Evolutionary conservation across 2,113 vertebrate genomes (phyloP).

Genomic region (Callionymus lyra): DNA sequence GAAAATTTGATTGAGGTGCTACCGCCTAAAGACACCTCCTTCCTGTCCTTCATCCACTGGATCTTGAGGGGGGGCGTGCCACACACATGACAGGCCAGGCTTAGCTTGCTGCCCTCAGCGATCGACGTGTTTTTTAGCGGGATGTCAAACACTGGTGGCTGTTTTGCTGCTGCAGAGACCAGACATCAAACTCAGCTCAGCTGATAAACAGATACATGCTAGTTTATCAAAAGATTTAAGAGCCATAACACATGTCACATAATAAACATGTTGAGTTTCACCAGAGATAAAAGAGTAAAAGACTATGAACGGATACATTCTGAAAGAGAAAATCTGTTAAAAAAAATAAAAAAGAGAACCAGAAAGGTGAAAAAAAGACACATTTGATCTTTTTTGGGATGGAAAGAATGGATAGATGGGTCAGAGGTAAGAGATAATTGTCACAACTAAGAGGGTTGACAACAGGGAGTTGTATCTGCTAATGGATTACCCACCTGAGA

Average conservation of each 20-base stretch:
- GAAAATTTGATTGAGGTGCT: slow-evolving; percentile 80
- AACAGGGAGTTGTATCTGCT: background rate
- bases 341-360: too few relatives aligned
- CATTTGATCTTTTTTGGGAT: too few relatives aligned
- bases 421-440: too few relatives aligned
- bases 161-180: slow-evolving; percentile 73
- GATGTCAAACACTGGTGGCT: slow-evolving; percentile 83
- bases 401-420: too few relatives aligned
- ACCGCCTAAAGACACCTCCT: slow-evolving; percentile 75
- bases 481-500: slow-evolving; percentile 71
- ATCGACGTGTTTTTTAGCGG: slow-evolving; percentile 73
- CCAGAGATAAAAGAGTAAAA: background rate
- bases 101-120: slow-evolving; percentile 75
- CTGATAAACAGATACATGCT: background rate
- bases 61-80: slow-evolving; percentile 83
- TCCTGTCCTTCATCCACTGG: slow-evolving; percentile 90
- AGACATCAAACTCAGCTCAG: background rate
- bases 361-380: too few relatives aligned
- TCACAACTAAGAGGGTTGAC: too few relatives aligned
- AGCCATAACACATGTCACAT: background rate
- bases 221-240: too few relatives aligned
- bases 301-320: too few relatives aligned
- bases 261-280: background rate
- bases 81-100: slow-evolving; percentile 79
- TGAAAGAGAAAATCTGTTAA: too few relatives aligned